Evolutionary conservation across 2,888 invertebrate species (phyloP).

Genomic region (Malthinus seriepunctatus): DNA sequence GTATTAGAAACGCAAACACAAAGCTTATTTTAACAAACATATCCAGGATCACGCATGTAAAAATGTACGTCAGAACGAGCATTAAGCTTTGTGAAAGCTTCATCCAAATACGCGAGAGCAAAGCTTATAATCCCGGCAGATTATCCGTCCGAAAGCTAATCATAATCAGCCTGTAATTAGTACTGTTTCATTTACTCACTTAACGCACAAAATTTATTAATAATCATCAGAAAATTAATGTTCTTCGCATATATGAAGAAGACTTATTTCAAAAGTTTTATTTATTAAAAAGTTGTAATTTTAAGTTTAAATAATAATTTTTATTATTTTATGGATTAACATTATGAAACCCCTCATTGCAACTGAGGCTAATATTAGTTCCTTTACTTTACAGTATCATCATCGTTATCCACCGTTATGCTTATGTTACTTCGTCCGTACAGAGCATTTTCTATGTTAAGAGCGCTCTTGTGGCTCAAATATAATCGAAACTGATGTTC

Average conservation of each 20-base stretch:
- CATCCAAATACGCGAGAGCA: slow-evolving; percentile 51
- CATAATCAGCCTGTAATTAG: slow-evolving; percentile 56
- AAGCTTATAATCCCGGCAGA: slow-evolving; percentile 53
- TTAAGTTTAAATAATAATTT: background rate
- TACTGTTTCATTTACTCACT: slow-evolving; percentile 38
- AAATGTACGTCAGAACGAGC: slow-evolving; percentile 35
- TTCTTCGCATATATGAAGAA: background rate
- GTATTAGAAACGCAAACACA: slow-evolving; percentile 5
- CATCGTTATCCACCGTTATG: slow-evolving; percentile 29
- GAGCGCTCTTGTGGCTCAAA: slow-evolving; percentile 21
- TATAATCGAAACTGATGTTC: slow-evolving; percentile 25
- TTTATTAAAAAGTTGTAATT: too few relatives aligned
- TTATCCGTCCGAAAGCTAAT: slow-evolving; percentile 55
- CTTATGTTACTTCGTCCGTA: slow-evolving; percentile 25
- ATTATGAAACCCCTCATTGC: background rate
- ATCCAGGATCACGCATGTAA: slow-evolving; percentile 30
- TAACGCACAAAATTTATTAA: slow-evolving; percentile 22
- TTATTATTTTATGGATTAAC: background rate
- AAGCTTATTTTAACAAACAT: slow-evolving; percentile 26
- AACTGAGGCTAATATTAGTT: slow-evolving; percentile 18
- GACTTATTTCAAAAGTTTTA: too few relatives aligned
- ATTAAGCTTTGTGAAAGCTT: slow-evolving; percentile 49
- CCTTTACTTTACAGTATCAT: slow-evolving; percentile 24
- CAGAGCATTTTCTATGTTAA: slow-evolving; percentile 23
- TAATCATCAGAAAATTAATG: slow-evolving; percentile 4